Base-by-base conservation (phyloP, 2,113 vertebrate species). In the Protobothrops mucrosquamatus region DNA sequence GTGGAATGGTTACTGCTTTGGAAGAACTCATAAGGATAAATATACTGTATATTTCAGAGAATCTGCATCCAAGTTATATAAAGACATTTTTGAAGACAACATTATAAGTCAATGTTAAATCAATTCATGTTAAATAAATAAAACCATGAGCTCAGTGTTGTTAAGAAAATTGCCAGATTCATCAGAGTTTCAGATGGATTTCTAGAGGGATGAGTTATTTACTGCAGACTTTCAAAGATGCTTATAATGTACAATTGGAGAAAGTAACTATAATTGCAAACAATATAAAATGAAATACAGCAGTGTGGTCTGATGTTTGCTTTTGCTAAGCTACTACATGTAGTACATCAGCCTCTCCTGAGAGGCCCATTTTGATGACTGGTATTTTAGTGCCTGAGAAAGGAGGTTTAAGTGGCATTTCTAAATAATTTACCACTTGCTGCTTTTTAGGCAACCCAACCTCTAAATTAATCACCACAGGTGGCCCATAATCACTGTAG, bases 161-260 rank as follows among this genome's bases (percentile, higher is more conserved):
- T 88, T 92, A 24, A 74, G 48, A 51, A 55, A 94, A 94, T 91
- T 90, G 14, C 9, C n/a, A 94, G 43, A 89, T 85, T 81, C 92
- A 81, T 95, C 57, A 90, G 89, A 93, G 59, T 39, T 5, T 15
- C 34, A 93, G 39, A 46, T 91, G 93, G 91, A 55, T 0, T 0
- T 69, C 90, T 91, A 24, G 92, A 51, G 64, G 94, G 92, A 59
- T 14, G n/a, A 34, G 1, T 46, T 7, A 4, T 91, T 94, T 34
- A 57, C 85, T 59, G 2, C 1, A 94, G 64, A 9, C 4, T 91
- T 95, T 57, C 29, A 93, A 94, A 94, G 55, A 64, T 9, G 93
- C 55, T n/a, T 61, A 92, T 92, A 90, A 94, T 88, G 61, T 0
- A 4, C 1, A 92, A 92, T 81, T 93, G 29, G 10, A 94, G 95